phyloP scores from a whole-genome alignment of 2,113 vertebrate genomes.

The Calyptommatus sinebrachiatus region DNA sequence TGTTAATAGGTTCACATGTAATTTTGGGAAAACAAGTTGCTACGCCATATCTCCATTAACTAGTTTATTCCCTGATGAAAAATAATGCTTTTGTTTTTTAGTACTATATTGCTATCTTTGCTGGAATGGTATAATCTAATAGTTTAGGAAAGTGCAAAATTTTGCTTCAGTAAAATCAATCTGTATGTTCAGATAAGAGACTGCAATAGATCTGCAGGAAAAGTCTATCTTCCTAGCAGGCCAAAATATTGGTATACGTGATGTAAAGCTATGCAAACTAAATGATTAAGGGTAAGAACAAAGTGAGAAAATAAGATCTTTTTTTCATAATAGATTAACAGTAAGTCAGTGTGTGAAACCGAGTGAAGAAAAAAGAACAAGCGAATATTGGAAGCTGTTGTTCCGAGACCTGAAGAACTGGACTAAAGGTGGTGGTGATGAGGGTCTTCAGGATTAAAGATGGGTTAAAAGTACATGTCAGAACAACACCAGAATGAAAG shows the following conservation, averaged over 20 bases:
- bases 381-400: background rate
- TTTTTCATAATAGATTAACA: background rate
- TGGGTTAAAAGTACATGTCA: too few relatives aligned
- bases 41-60: background rate
- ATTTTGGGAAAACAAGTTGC: background rate
- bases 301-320: background rate
- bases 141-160: background rate
- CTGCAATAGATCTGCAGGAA: background rate
- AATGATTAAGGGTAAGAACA: background rate
- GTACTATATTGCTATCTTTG: background rate
- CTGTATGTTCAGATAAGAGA: background rate
- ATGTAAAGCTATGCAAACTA: background rate
- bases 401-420: too few relatives aligned
- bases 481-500: too few relatives aligned
- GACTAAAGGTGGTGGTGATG: too few relatives aligned
- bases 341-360: background rate
- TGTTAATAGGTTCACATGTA: background rate
- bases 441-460: too few relatives aligned
- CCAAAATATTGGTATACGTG: background rate
- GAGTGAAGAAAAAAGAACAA: background rate
- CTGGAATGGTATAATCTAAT: background rate
- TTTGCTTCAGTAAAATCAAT: background rate
- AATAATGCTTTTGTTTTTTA: too few relatives aligned
- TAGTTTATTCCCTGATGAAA: background rate
- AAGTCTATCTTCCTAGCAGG: background rate